Evolutionary conservation across 2,113 vertebrate genomes (phyloP).

Genomic region (Semnornis frantzii): DNA sequence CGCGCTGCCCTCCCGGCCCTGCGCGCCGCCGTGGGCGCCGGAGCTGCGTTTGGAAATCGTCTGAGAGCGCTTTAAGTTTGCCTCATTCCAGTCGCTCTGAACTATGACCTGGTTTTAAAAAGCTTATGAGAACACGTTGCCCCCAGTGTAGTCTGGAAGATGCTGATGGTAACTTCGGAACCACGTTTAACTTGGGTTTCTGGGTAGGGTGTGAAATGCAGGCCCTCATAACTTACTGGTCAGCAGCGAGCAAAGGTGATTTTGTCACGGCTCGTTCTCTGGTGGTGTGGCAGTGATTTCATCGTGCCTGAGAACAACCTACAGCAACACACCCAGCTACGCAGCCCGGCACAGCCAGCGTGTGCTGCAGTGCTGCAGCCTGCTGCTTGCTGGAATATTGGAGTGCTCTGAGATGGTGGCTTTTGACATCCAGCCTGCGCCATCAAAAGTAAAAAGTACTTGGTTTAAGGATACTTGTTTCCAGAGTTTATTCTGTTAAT

Average conservation of each 20-base stretch:
- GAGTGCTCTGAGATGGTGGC: background rate
- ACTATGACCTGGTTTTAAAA: background rate
- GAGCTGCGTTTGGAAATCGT: background rate
- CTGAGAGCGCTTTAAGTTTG: background rate
- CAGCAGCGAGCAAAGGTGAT: background rate
- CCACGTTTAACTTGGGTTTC: background rate
- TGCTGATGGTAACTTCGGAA: background rate
- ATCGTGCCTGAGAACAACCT: background rate
- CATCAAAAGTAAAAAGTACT: background rate
- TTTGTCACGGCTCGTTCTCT: background rate
- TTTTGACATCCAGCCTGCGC: background rate
- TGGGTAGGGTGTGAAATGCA: background rate
- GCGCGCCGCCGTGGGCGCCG: too few relatives aligned
- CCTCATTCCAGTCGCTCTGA: background rate
- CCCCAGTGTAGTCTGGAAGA: background rate
- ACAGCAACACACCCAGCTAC: fast-evolving
- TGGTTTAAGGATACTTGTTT: background rate
- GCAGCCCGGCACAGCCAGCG: fast-evolving
- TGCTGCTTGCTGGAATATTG: too few relatives aligned
- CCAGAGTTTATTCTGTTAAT: background rate
- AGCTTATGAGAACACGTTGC: background rate
- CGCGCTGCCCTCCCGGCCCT: background rate
- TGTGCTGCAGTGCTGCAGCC: fast-evolving
- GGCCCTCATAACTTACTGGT: background rate
- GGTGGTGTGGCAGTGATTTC: background rate